Conservation (phyloP, 1,140 invertebrate genomes). For the Anagrus nilaparvatae region DNA sequence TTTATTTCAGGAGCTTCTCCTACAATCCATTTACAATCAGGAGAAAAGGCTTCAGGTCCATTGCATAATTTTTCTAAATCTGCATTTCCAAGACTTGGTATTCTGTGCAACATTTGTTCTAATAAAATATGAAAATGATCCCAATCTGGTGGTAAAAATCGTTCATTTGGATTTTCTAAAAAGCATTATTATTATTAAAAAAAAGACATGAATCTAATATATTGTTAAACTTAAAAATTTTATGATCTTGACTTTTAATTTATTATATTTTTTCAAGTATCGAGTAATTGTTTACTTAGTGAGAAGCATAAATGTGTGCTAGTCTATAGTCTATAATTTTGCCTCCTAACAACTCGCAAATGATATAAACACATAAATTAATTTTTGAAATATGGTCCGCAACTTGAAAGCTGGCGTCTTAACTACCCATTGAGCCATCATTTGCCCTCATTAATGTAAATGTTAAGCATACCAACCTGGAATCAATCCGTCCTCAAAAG, state of each 20-base stretch:
- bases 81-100: slow-evolving; percentile 66
- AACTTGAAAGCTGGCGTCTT: no score
- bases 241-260: no score
- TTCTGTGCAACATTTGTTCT: slow-evolving; percentile 71
- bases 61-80: slow-evolving; percentile 71
- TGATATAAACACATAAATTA: no score
- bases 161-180: slow-evolving; percentile 42
- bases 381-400: no score
- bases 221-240: no score
- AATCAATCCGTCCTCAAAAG: slow-evolving; percentile 69
- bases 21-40: slow-evolving; percentile 83
- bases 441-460: no score
- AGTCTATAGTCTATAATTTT: not conserved
- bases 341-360: no score
- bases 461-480: slow-evolving; percentile 40
- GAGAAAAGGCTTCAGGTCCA: slow-evolving; percentile 89
- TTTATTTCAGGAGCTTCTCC: slow-evolving; percentile 87
- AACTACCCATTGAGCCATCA: no score
- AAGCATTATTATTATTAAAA: slow-evolving; percentile 18
- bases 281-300: no score
- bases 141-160: slow-evolving; percentile 76
- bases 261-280: no score
- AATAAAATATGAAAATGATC: slow-evolving; percentile 89
- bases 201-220: no score
- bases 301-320: no score